Base-by-base conservation (phyloP, 2,888 invertebrate species). In the Serrognathus titanus region DNA sequence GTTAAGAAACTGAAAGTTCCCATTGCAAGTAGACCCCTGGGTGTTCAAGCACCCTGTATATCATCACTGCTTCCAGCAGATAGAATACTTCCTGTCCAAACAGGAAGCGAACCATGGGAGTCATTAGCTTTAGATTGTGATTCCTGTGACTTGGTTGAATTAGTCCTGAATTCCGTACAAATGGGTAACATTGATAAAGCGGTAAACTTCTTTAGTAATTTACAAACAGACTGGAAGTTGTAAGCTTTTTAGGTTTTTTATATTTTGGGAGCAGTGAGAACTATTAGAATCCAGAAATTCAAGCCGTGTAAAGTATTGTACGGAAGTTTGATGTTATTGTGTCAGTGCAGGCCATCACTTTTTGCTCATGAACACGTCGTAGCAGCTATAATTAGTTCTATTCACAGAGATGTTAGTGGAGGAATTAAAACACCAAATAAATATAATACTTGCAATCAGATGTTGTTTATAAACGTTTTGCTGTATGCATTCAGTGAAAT, bases 211-310 rank as follows among this genome's bases (percentile, higher is more conserved):
- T 12, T 5, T 9, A 7, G 48, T 10, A 31, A 31, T 7, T 38
- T 51, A 12, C 53, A n/a, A 41, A 43, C 10, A n/a, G 35, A 3
- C 6, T 24, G 45, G 31, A 43, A 45, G 48, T 49, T 49, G 11
- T 50, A 63, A 40, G 59, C 31, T 58, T 79, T 78, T 58, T 77
- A 87, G 86, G 75, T 86, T 48, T 87, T 87, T 0, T 82, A 92
- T 6, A 79, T 97, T n/a, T 90, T 94, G 65, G 94, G 95, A 1
- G 89, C 92, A n/a, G 87, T 96, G 35, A 90, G 90, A 68, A 81
- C 87, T 0, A 81, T 96, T 1, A 87, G 88, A 61, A 83, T 83
- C 6, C 89, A 90, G 64, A 83, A 92, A 48, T 86, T 89, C 52
- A 95, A 94, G 71, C 92, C 94, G 3, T 93, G 94, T 66, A 85